phyloP scores from a whole-genome alignment of 1,140 invertebrate species.

The Sinonovacula constricta region DNA sequence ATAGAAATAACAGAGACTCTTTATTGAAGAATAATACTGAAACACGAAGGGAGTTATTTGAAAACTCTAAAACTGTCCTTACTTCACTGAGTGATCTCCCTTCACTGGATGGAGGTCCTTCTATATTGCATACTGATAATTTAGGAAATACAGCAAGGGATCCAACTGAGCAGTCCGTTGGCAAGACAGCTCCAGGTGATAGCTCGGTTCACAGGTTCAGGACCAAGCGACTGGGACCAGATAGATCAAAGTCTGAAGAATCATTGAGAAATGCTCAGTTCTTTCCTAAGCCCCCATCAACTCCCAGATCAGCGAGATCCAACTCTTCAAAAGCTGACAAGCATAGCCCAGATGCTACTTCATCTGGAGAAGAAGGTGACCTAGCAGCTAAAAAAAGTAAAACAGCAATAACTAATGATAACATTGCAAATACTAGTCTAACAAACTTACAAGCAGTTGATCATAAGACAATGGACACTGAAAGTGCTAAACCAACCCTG shows the following conservation, averaged over 20 bases:
- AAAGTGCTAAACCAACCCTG: background rate
- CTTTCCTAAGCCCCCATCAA: constrained; percentile 69
- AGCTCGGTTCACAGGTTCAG: constrained; percentile 64
- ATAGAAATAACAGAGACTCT: constrained; percentile 10
- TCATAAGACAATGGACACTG: constrained; percentile 18
- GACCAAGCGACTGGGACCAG: constrained; percentile 63
- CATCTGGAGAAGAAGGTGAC: constrained; percentile 64
- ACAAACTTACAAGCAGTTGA: constrained; percentile 33
- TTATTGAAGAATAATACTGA: constrained; percentile 18
- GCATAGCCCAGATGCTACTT: constrained; percentile 59
- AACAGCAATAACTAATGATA: constrained; percentile 32
- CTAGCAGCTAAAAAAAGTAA: constrained; percentile 56
- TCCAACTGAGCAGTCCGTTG: constrained; percentile 32
- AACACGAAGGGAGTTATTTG: too few species aligned
- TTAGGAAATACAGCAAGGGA: constrained; percentile 27
- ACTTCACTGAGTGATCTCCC: constrained; percentile 38
- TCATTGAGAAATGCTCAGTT: constrained; percentile 67
- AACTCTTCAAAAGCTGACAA: constrained; percentile 65
- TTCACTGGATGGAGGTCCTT: constrained; percentile 31
- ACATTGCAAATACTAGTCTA: constrained; percentile 37
- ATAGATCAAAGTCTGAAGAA: constrained; percentile 60
- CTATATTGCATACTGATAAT: constrained; percentile 53
- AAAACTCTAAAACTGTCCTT: constrained; percentile 36
- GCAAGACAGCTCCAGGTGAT: constrained; percentile 60
- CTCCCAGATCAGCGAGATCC: constrained; percentile 59